These are phyloP conservation scores for Drosophila kanapiae DNA, from an alignment of 1,140 invertebrate genomes.

Conservation along the genomic window DNA sequence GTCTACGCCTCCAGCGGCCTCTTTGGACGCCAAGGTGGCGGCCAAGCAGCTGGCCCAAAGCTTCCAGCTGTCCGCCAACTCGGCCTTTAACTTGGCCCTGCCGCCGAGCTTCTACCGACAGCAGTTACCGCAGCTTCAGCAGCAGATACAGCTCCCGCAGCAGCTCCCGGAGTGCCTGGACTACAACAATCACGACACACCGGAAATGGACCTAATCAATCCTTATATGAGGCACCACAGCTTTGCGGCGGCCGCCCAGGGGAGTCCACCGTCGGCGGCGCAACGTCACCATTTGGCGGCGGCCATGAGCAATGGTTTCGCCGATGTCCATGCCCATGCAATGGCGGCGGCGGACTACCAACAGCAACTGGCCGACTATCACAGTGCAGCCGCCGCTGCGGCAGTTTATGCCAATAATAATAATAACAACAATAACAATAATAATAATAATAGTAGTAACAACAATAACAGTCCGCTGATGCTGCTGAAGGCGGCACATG, in stretches of 20 bases:
- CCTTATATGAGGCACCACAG: constrained; percentile 83
- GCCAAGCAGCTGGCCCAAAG: constrained; percentile 71
- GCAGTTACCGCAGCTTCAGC: constrained; percentile 29
- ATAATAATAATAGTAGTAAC: constrained; percentile 68
- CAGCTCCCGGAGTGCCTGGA: constrained; percentile 47
- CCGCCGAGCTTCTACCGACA: constrained; percentile 64
- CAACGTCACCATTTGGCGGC: constrained; percentile 73
- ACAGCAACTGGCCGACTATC: constrained; percentile 79
- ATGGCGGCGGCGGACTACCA: constrained; percentile 78
- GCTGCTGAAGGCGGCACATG: constrained; percentile 71
- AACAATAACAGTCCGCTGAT: constrained; percentile 73
- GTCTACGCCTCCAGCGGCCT: constrained; percentile 21
- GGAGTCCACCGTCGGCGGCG: constrained; percentile 67
- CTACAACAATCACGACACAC: constrained; percentile 40
- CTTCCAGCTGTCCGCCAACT: constrained; percentile 79
- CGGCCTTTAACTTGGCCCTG: constrained; percentile 79
- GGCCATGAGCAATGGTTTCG: constrained; percentile 67
- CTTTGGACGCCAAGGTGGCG: constrained; percentile 38
- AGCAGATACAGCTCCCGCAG: constrained; percentile 23
- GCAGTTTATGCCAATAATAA: constrained; percentile 77
- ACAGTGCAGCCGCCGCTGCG: constrained; percentile 77
- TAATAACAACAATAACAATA: constrained; percentile 57
- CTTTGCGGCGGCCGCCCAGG: constrained; percentile 72
- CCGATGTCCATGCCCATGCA: constrained; percentile 71
- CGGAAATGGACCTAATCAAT: constrained; percentile 81